phyloP scores from a whole-genome alignment of 2,797 vertebrate species.

The Momotus momota region DNA sequence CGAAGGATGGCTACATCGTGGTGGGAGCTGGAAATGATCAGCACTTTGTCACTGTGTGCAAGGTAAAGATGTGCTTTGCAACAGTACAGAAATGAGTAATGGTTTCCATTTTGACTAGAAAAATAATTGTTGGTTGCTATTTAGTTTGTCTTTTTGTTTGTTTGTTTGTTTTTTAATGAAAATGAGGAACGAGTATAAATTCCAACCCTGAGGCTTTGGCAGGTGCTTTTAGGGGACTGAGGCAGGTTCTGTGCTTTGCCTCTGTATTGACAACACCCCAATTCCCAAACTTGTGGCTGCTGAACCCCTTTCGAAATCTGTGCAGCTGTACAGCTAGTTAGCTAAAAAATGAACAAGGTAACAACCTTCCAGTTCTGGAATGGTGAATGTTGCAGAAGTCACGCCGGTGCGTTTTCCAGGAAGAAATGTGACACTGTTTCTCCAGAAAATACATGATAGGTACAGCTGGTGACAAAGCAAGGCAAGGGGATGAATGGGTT shows the following conservation, averaged over 20 bases:
- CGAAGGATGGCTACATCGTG: constrained; percentile 89
- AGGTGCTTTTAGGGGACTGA: not conserved
- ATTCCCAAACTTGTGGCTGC: not conserved
- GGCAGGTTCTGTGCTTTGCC: not conserved
- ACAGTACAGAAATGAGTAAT: not conserved
- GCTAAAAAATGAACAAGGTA: not conserved
- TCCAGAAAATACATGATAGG: not conserved
- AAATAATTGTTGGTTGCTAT: not conserved
- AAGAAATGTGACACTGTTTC: not conserved
- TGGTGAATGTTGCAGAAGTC: not conserved
- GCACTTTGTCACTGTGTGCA: constrained; percentile 89
- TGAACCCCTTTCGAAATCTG: not conserved
- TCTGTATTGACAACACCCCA: not conserved
- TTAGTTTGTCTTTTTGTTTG: not conserved
- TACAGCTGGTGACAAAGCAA: not conserved
- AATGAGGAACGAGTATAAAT: not conserved
- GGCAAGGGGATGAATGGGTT: not conserved
- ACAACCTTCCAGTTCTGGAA: not conserved
- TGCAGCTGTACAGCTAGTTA: not conserved
- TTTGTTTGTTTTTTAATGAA: not conserved
- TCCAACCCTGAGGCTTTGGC: not conserved
- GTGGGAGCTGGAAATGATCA: constrained; percentile 91
- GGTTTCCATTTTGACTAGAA: not conserved
- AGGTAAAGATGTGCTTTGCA: constrained; percentile 77
- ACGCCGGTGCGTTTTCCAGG: not conserved